Conservation (phyloP, 2,113 vertebrate genomes). For the Oostethus manadensis region DNA sequence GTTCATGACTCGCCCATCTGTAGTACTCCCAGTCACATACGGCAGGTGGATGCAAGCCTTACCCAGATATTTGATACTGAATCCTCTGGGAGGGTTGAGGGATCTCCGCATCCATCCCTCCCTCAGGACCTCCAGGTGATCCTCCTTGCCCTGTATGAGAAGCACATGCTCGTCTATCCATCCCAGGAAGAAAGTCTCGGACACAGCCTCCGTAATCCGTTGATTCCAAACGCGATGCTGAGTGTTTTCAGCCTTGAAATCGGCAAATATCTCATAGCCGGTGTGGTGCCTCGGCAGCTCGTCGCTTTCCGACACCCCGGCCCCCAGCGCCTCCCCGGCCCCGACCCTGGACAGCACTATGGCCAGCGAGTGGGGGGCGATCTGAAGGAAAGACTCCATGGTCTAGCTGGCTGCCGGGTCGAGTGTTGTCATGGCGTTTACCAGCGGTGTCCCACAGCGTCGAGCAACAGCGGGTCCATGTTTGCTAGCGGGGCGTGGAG, state of each 20-base stretch:
- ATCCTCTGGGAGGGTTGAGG: conserved; percentile 86
- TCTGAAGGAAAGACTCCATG: conserved; percentile 87
- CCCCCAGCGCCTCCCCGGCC: conserved; percentile 43
- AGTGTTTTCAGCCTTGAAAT: conserved; percentile 93
- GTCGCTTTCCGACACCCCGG: conserved; percentile 70
- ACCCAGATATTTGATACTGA: conserved; percentile 93
- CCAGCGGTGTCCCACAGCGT: not conserved
- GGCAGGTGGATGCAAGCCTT: conserved; percentile 45
- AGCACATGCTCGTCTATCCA: conserved; percentile 97
- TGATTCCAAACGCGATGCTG: conserved; percentile 90
- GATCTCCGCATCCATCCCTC: conserved; percentile 90
- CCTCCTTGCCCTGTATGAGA: conserved; percentile 91
- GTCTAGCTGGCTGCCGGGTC: conserved; percentile 28
- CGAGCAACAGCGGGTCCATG: conserved; percentile 18
- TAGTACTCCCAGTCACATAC: too few relatives aligned
- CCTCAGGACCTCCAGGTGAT: conserved; percentile 89
- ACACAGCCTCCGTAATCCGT: conserved; percentile 84
- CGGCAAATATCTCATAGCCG: conserved; percentile 94
- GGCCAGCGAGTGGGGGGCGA: conserved; percentile 91
- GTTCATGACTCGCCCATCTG: too few relatives aligned
- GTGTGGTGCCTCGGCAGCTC: conserved; percentile 81
- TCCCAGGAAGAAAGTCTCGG: conserved; percentile 92
- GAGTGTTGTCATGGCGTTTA: conserved; percentile 26
- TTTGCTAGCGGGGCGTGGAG: conserved; percentile 13
- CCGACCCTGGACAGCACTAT: conserved; percentile 80